These are phyloP conservation scores for Aegypius monachus DNA, from an alignment of 2,113 vertebrate genomes.

Conservation along the genomic window DNA sequence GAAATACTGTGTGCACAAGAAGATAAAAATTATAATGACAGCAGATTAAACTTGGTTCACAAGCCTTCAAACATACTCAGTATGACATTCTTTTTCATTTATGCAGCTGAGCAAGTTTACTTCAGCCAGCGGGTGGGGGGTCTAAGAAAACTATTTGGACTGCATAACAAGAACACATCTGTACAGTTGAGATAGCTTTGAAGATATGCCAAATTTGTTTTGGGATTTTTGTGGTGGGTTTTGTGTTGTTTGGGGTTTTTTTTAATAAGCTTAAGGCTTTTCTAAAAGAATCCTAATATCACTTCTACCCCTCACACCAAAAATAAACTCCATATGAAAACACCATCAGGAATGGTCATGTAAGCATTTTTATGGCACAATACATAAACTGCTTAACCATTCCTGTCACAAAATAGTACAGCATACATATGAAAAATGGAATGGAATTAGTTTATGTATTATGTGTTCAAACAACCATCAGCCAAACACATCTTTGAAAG, in stretches of 20 bases:
- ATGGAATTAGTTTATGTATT: neutral
- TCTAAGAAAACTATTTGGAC: slow-evolving; percentile 4
- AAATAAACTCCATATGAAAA: neutral
- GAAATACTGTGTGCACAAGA: neutral
- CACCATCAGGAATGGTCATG: neutral
- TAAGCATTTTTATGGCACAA: neutral
- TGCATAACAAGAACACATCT: neutral
- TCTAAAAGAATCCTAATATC: neutral
- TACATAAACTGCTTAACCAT: neutral
- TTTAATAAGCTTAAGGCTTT: neutral
- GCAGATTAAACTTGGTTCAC: slow-evolving; percentile 15
- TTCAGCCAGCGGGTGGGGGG: neutral
- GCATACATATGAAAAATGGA: neutral
- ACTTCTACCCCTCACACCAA: neutral
- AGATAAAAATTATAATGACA: neutral
- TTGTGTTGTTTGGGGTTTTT: neutral
- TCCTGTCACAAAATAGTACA: neutral
- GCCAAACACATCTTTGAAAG: neutral
- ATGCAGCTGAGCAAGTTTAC: slow-evolving; percentile 47
- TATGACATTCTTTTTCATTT: slow-evolving; percentile 47
- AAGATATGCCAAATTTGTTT: slow-evolving; percentile 4
- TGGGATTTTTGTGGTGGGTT: neutral
- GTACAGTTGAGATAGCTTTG: slow-evolving; percentile 12
- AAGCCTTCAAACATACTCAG: slow-evolving; percentile 1
- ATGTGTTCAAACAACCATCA: neutral